Conservation (phyloP, 1,140 invertebrate genomes). For the Littorina saxatilis region DNA sequence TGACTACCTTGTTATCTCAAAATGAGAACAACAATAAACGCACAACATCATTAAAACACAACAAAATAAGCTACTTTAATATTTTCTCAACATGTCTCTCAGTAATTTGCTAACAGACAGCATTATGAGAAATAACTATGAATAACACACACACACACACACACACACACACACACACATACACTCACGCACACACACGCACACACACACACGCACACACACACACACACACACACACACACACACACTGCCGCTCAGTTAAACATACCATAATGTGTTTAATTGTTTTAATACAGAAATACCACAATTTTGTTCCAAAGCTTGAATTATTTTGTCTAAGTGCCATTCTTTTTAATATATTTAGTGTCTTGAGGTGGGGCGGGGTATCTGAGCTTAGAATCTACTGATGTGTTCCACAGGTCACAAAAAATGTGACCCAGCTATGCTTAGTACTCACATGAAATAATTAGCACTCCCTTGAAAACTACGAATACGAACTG, state of each 20-base stretch:
- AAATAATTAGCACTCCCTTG: too few species aligned
- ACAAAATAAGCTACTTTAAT: too few species aligned
- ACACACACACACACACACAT: constrained; percentile 22
- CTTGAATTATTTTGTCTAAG: neutral
- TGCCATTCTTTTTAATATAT: neutral
- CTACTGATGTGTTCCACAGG: neutral
- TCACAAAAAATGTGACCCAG: neutral
- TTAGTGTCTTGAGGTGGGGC: neutral
- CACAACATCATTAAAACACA: too few species aligned
- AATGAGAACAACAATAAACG: too few species aligned
- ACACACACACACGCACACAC: constrained; percentile 8
- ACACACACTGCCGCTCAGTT: neutral
- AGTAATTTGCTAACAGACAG: neutral
- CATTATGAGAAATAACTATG: too few species aligned
- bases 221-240: constrained; percentile 15
- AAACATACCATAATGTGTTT: neutral
- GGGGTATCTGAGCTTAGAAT: neutral
- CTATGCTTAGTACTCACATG: neutral
- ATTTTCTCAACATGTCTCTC: too few species aligned
- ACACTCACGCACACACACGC: neutral
- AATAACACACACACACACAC: constrained; percentile 23
- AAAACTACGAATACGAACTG: too few species aligned
- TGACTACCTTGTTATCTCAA: too few species aligned
- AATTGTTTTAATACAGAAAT: neutral
- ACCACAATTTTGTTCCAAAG: neutral